Evolutionary conservation across 2,113 vertebrate genomes (phyloP), one percentile per base, ranked within the genome.

Genomic region (Phycodurus eques): DNA sequence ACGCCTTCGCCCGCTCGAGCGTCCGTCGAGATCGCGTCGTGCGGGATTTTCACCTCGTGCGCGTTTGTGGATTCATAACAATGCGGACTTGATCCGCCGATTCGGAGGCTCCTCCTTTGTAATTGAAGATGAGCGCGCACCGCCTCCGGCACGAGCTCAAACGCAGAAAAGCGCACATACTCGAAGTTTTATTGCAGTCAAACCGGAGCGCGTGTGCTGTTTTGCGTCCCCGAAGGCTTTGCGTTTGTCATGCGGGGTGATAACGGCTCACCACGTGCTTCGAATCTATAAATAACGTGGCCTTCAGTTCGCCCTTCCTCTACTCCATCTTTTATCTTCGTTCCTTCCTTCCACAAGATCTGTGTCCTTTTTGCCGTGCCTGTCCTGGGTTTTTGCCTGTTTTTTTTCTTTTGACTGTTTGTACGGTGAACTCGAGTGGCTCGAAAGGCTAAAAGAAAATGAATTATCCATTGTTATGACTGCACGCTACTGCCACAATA

Each of bases 71-170:
- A 61, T 75, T 77, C 71, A 82, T 81, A 77, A 77, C 76, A 68
- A 1, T 46, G 46, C 31, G n/a, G 12, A 72, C 57, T 68, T 70
- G 74, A 82, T 80, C 67, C 53, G 57, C 67, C 44, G 74, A 85
- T 82, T 80, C 78, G 80, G 31, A 78, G 80, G 80, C 83, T 85
- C 73, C 75, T 75, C 69, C 79, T 80, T 71, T 75, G 80, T 79
- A 81, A 74, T 66, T 73, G 76, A 68, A 80, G 54, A 76, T 80
- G 31, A 59, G 57, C 68, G 71, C 71, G 60, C 53, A 35, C 64
- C 70, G 56, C 59, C 5, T 0, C 77, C 65, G 56, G 60, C 5
- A 0, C 79, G 80, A 76, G 80, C 74, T 72, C 65, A 54, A 43
- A 27, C 53, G 53, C 19, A 56, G 31, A 44, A 31, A 22, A 4